Percentiles rank a stretch among this genome's conserved stretches.
phyloP scores from a whole-genome alignment of 2,113 vertebrate species.

The Monopterus albus region DNA sequence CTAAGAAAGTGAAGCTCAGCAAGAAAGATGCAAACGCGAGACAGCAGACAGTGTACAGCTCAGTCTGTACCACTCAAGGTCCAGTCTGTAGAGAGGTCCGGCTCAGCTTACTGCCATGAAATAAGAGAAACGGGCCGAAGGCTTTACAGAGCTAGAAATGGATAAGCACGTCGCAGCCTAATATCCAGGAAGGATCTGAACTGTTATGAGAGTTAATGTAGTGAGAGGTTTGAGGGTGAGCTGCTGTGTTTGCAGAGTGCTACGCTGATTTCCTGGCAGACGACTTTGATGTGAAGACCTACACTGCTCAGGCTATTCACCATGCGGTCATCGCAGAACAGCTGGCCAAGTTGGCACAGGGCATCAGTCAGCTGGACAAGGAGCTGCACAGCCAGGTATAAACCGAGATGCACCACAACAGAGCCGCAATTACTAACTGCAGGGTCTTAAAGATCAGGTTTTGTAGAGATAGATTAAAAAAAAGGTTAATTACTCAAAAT shows the following conservation, averaged over 20 bases:
- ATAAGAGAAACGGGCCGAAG: background rate
- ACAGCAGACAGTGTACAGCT: background rate
- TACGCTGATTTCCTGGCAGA: conserved; percentile 90
- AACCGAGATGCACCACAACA: background rate
- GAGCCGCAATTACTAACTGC: background rate
- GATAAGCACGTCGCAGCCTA: accelerated
- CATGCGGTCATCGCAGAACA: conserved; percentile 95
- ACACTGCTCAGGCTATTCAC: conserved; percentile 95
- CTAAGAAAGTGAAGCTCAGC: background rate
- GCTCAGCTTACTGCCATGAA: background rate
- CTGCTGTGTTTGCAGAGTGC: conserved; percentile 84
- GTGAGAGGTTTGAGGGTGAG: background rate
- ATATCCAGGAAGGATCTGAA: background rate
- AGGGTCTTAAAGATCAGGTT: background rate
- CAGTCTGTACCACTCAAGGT: background rate
- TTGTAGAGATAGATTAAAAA: background rate
- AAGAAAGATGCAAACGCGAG: no score
- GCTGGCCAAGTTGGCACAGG: conserved; percentile 93
- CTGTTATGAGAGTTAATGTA: background rate
- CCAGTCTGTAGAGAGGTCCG: no score
- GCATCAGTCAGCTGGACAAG: conserved; percentile 97
- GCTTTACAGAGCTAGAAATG: no score
- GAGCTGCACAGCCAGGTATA: conserved; percentile 93
- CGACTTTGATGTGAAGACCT: conserved; percentile 94
- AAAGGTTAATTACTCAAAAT: background rate